Conservation (phyloP, 2,113 vertebrate genomes). For the Cettia cetti region DNA sequence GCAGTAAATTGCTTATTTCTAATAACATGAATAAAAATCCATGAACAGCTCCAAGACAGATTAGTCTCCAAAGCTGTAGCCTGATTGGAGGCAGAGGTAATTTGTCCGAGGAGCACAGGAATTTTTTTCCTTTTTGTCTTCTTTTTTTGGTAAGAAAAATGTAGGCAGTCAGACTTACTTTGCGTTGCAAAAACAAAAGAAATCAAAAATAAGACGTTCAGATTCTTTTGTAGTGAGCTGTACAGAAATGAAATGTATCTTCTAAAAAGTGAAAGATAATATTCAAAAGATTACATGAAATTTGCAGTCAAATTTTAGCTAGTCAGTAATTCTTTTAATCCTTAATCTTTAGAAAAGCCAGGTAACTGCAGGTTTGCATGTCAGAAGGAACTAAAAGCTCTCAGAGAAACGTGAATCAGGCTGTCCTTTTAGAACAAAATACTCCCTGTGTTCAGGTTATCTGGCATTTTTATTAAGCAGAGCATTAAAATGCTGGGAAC, state of each 20-base stretch:
- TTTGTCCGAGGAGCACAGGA: neutral
- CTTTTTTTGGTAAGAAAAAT: neutral
- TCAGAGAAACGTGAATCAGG: neutral
- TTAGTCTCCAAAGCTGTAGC: neutral
- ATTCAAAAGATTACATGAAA: neutral
- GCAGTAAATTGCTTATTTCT: neutral
- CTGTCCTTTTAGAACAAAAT: neutral
- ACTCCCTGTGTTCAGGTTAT: neutral
- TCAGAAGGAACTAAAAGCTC: neutral
- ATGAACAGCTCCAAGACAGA: neutral
- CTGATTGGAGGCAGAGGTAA: neutral
- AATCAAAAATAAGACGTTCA: neutral
- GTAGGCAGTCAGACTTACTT: neutral
- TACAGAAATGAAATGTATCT: neutral
- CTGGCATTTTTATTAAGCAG: neutral
- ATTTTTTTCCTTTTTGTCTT: neutral
- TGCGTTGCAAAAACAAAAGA: neutral
- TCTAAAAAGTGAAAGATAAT: neutral
- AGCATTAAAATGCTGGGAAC: neutral
- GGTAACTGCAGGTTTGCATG: neutral
- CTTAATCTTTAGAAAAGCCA: neutral
- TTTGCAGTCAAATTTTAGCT: neutral
- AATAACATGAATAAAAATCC: slow-evolving; percentile 5
- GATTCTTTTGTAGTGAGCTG: neutral
- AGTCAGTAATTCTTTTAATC: neutral